phyloP scores from a whole-genome alignment of 2,113 vertebrate genomes.

The Odobenus rosmarus region DNA sequence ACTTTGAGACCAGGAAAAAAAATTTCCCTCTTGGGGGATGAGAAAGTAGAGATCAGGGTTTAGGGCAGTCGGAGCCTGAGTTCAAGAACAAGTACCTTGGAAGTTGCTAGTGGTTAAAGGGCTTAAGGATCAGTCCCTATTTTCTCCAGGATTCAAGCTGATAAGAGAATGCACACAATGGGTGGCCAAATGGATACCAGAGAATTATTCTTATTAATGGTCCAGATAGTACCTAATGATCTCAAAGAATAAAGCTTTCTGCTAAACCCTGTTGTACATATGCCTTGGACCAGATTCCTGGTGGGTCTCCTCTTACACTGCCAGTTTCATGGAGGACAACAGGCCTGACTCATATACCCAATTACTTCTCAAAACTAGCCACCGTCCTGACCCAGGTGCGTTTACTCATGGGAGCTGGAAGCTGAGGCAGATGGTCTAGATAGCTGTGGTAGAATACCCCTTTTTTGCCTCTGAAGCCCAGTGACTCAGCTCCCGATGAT shows the following conservation, averaged over 20 bases:
- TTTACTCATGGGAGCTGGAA: neutral
- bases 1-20: neutral
- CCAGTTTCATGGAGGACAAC: neutral
- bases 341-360: neutral
- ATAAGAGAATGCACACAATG: neutral
- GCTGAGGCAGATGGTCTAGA: neutral
- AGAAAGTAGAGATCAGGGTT: neutral
- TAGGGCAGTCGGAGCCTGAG: neutral
- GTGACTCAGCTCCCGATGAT: neutral
- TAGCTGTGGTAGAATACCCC: neutral
- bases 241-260: neutral
- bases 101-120: neutral
- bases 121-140: no score
- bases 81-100: neutral
- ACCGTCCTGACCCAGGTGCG: neutral
- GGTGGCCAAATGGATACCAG: neutral
- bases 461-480: neutral
- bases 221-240: neutral
- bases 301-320: neutral
- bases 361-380: neutral
- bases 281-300: neutral
- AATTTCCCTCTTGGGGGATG: neutral
- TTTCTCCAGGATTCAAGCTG: neutral
- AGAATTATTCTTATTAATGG: neutral
- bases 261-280: neutral